A percentile compares a stretch with the other conserved stretches of the same genome.
Conservation (phyloP, 1,140 invertebrate species). For the Megathymus violae region DNA sequence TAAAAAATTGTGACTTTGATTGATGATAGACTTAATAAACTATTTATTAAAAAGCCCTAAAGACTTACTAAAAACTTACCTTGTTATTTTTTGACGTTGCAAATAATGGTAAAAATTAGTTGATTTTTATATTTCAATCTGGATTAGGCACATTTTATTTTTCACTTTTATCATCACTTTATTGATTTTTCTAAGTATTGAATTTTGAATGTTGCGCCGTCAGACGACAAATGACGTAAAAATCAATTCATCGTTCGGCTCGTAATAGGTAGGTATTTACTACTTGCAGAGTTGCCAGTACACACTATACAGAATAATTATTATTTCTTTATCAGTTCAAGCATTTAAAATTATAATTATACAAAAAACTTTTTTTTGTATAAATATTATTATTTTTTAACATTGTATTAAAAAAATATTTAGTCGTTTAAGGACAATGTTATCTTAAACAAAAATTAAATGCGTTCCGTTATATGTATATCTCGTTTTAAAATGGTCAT, state of each 20-base stretch:
- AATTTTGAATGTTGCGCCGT: constrained; percentile 80
- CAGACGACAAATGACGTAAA: constrained; percentile 71
- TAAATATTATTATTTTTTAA: too few relatives aligned
- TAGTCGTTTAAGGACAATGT: too few relatives aligned
- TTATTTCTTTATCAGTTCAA: too few relatives aligned
- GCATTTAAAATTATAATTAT: too few relatives aligned
- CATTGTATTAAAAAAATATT: too few relatives aligned
- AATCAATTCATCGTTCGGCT: constrained; percentile 58
- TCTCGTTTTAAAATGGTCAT: too few relatives aligned
- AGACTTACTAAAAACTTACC: too few relatives aligned
- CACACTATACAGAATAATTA: constrained; percentile 30
- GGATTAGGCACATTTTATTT: constrained; percentile 48
- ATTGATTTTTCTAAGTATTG: constrained; percentile 49
- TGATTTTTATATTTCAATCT: constrained; percentile 18
- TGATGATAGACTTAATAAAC: too few relatives aligned
- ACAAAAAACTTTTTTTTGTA: too few relatives aligned
- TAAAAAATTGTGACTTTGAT: constrained; percentile 20
- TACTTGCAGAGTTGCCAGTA: constrained; percentile 38
- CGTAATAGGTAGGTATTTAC: constrained; percentile 10
- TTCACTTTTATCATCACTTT: constrained; percentile 46
- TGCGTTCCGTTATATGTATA: too few relatives aligned
- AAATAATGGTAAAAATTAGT: constrained; percentile 16
- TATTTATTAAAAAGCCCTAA: too few relatives aligned
- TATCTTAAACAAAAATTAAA: too few relatives aligned
- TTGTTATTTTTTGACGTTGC: constrained; percentile 8